Conservation (phyloP, 2,113 vertebrate species). For the Halichoeres trimaculatus region DNA sequence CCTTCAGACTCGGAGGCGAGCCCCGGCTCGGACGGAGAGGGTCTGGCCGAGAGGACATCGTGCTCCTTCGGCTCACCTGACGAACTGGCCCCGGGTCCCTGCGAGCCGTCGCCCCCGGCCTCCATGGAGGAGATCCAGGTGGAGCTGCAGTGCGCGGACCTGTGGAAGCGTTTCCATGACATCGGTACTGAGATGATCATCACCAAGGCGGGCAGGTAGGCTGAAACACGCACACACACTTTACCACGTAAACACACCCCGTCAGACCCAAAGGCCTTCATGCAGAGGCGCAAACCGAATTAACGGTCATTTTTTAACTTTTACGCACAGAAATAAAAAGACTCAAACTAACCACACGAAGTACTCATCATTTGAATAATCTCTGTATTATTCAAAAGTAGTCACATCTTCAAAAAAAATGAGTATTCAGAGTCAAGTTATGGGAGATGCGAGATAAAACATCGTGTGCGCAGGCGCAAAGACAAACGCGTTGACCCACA, state of each 20-base stretch:
- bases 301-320: conserved; percentile 1
- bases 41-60: conserved; percentile 91
- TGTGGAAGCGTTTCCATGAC: conserved; percentile 99
- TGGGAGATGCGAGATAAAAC: background rate
- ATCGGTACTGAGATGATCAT: conserved; percentile 99
- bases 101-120: conserved; percentile 83
- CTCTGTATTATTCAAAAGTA: background rate
- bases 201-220: conserved; percentile 98
- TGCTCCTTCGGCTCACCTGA: conserved; percentile 92
- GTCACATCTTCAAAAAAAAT: background rate
- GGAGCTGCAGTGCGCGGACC: conserved; percentile 96
- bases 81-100: conserved; percentile 84
- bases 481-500: background rate
- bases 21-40: conserved; percentile 94
- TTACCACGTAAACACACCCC: background rate
- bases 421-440: background rate
- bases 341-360: no score
- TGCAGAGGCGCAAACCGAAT: conserved; percentile 6
- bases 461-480: background rate
- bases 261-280: background rate
- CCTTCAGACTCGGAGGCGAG: conserved; percentile 94
- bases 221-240: background rate
- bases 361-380: background rate
- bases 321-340: background rate
- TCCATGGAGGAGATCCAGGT: conserved; percentile 99